phyloP scores from a whole-genome alignment of 2,113 vertebrate species.

The Megalops atlanticus region DNA sequence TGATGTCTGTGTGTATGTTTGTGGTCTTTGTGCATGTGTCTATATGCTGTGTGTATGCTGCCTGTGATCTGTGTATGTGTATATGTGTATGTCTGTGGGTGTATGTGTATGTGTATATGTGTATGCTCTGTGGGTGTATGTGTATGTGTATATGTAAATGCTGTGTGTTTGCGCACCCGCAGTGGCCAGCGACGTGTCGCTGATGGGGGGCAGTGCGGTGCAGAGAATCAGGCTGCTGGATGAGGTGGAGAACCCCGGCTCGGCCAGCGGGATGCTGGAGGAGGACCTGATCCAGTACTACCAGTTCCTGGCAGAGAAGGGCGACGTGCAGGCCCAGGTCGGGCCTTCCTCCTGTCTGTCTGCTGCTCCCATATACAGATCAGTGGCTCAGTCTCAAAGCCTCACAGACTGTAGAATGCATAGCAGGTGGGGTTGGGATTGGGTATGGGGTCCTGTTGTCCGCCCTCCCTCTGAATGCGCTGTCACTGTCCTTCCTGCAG shows the following conservation, averaged over 20 bases:
- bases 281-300: slow-evolving; percentile 98
- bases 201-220: slow-evolving; percentile 92
- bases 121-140: background rate
- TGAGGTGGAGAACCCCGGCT: slow-evolving; percentile 93
- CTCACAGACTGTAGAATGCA: too few species aligned
- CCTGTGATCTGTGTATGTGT: background rate
- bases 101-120: background rate
- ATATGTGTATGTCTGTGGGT: too few species aligned
- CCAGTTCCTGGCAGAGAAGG: slow-evolving; percentile 96
- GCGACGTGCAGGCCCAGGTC: slow-evolving; percentile 98
- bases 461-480: background rate
- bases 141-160: background rate
- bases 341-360: background rate
- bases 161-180: slow-evolving; percentile 8
- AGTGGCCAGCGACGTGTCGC: slow-evolving; percentile 96
- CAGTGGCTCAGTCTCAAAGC: too few species aligned
- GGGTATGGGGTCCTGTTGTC: too few species aligned
- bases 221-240: slow-evolving; percentile 92
- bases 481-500: slow-evolving; percentile 57
- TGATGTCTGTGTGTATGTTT: background rate
- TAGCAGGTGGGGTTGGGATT: too few species aligned
- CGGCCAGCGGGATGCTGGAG: slow-evolving; percentile 94
- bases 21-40: background rate
- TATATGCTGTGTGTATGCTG: background rate
- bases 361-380: background rate